Evolutionary conservation across 2,888 invertebrate genomes (phyloP).

Genomic region (Torymus texanus): DNA sequence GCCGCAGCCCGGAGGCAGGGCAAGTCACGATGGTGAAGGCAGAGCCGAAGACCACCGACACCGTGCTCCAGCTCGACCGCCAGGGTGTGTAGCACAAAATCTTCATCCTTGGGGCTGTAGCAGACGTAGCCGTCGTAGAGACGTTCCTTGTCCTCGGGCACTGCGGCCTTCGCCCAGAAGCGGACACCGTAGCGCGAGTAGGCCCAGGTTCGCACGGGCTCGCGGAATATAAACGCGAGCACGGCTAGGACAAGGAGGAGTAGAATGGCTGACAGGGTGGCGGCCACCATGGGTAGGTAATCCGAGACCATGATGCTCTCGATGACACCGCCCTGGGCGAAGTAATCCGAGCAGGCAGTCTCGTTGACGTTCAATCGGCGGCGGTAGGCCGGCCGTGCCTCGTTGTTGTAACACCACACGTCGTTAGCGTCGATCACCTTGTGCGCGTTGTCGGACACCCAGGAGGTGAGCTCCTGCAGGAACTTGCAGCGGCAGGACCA

Average conservation of each 20-base stretch:
- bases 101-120: conserved; percentile 94
- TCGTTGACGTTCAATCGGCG: conserved; percentile 89
- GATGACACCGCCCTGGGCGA: conserved; percentile 88
- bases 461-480: conserved; percentile 88
- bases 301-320: conserved; percentile 88
- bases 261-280: conserved; percentile 86
- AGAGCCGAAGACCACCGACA: conserved; percentile 86
- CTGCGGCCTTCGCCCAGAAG: conserved; percentile 83
- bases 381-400: conserved; percentile 84
- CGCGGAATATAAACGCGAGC: conserved; percentile 89
- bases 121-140: conserved; percentile 94
- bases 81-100: conserved; percentile 89
- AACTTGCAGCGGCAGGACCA: conserved; percentile 95
- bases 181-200: conserved; percentile 91
- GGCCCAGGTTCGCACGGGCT: conserved; percentile 90
- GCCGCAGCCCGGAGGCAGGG: conserved; percentile 83
- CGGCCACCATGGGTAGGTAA: conserved; percentile 89
- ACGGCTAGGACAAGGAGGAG: conserved; percentile 86
- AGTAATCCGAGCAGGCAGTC: conserved; percentile 91
- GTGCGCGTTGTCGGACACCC: conserved; percentile 87
- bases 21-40: conserved; percentile 92
- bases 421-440: conserved; percentile 87
- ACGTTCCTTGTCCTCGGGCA: conserved; percentile 88
- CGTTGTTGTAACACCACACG: conserved; percentile 88
- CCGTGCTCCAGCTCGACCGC: conserved; percentile 91